These are phyloP conservation scores for Entomobrya proxima DNA, from an alignment of 2,888 invertebrate species.

Conservation along the genomic window DNA sequence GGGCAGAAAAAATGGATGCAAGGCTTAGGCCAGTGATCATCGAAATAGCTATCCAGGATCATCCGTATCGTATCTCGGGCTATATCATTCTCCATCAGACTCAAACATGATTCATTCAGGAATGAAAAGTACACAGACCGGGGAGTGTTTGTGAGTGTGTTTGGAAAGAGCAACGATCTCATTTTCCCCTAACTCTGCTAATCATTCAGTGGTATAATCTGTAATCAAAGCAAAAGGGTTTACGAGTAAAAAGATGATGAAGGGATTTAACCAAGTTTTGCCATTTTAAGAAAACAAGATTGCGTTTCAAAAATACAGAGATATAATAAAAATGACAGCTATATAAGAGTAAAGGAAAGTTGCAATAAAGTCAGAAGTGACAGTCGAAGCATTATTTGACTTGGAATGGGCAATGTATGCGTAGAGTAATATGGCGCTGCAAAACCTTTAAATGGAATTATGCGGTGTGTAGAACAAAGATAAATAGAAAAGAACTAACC, in stretches of 20 bases:
- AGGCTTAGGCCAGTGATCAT: not conserved
- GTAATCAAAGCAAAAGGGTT: not conserved
- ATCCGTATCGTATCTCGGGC: conserved; percentile 4
- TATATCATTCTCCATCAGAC: not conserved
- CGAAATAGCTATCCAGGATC: conserved; percentile 31
- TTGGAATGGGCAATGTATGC: not conserved
- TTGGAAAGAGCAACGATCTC: not conserved
- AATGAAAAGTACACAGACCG: not conserved
- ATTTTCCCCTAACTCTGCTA: not conserved
- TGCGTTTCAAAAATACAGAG: not conserved
- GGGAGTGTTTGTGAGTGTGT: not conserved
- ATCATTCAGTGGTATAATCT: conserved; percentile 8
- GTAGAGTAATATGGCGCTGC: not conserved
- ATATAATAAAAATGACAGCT: not conserved
- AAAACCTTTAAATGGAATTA: conserved; percentile 35
- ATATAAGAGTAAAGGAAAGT: not conserved
- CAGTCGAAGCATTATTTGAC: not conserved
- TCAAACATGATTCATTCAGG: conserved; percentile 12
- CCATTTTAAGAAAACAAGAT: not conserved
- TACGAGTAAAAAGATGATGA: not conserved
- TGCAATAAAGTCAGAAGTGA: not conserved
- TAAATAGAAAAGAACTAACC: conserved; percentile 40
- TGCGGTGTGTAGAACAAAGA: conserved; percentile 40
- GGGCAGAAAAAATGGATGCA: not conserved
- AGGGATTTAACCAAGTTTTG: not conserved